Conservation (phyloP, 2,888 invertebrate species). For the Phortica magna region DNA sequence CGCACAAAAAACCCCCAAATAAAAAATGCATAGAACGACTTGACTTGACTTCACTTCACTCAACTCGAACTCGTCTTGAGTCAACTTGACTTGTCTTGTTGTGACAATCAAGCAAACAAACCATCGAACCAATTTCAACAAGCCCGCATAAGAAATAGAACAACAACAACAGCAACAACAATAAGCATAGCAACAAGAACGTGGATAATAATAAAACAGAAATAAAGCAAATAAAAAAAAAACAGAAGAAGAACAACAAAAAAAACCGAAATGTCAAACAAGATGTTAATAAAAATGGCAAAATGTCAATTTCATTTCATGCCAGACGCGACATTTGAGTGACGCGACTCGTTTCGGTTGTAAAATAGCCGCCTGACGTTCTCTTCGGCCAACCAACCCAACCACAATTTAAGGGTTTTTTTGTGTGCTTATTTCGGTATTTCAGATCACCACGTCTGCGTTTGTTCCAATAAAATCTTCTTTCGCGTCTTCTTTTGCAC, state of each 20-base stretch:
- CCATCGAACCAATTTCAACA: background rate
- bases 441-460: background rate
- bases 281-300: conserved; percentile 31
- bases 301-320: conserved; percentile 29
- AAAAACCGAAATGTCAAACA: background rate
- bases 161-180: background rate
- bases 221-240: conserved; percentile 36
- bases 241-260: conserved; percentile 24
- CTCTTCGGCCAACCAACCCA: no score
- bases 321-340: conserved; percentile 24
- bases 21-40: background rate
- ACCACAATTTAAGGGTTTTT: no score
- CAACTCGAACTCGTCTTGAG: no score
- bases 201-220: conserved; percentile 38
- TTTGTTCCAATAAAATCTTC: background rate
- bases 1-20: background rate
- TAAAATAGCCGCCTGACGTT: background rate
- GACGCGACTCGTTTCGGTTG: background rate
- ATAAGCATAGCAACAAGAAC: conserved; percentile 28
- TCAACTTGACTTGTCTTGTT: no score
- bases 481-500: background rate
- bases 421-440: no score
- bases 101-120: conserved; percentile 18
- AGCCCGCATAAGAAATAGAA: background rate
- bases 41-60: background rate